Conservation (phyloP, 2,888 invertebrate species). For the Drosophila pullipes region DNA sequence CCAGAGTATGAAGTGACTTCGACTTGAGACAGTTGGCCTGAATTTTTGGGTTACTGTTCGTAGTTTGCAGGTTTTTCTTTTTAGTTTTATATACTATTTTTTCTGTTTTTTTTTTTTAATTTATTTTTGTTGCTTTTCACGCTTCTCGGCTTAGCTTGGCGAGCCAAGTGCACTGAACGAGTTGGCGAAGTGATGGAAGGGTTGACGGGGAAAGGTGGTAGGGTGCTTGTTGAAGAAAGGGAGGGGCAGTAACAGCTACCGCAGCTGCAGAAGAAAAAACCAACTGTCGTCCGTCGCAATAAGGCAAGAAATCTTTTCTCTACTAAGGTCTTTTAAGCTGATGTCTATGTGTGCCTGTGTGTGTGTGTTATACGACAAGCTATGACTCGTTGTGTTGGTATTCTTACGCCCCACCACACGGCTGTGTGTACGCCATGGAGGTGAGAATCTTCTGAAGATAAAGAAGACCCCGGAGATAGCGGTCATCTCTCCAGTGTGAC, state of each 20-base stretch:
- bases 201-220: not conserved
- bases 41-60: constrained; percentile 40
- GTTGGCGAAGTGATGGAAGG: not conserved
- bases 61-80: constrained; percentile 48
- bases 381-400: not conserved
- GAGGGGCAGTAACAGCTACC: constrained; percentile 21
- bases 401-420: not conserved
- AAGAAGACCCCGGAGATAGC: not conserved
- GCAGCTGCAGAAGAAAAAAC: constrained; percentile 5
- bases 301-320: constrained; percentile 48
- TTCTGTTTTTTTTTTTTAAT: constrained; percentile 18
- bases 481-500: not conserved
- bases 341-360: constrained; percentile 22
- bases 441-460: not conserved
- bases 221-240: constrained; percentile 4
- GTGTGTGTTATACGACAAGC: constrained; percentile 1
- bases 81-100: constrained; percentile 4
- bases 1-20: constrained; percentile 36
- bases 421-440: not conserved
- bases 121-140: constrained; percentile 52
- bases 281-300: constrained; percentile 36
- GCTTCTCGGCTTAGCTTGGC: constrained; percentile 44
- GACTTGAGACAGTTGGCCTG: constrained; percentile 55
- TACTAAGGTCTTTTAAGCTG: constrained; percentile 30
- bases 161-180: constrained; percentile 49